phyloP scores from a whole-genome alignment of 92 coral and sea anemone species.

The Epizoanthus illoricatus region DNA sequence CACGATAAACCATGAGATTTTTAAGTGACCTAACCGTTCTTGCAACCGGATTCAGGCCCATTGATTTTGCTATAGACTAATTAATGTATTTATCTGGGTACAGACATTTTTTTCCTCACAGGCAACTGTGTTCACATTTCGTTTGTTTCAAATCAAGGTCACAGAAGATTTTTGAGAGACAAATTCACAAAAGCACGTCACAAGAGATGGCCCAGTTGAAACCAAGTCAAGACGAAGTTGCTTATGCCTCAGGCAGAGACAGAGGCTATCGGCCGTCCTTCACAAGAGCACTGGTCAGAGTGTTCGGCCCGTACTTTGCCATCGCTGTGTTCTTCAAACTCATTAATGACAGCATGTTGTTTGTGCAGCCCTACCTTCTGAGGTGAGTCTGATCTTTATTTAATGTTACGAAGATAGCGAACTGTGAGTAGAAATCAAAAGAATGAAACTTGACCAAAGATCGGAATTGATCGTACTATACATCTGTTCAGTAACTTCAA shows the following conservation, averaged over 20 bases:
- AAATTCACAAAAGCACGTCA: conserved; percentile 7
- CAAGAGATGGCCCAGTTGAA: conserved; percentile 48
- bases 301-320: conserved; percentile 72
- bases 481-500: background rate
- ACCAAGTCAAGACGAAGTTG: conserved; percentile 43
- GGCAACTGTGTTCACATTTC: too few species aligned
- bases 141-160: conserved; percentile 1
- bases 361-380: conserved; percentile 84
- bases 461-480: too few species aligned
- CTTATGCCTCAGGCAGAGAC: conserved; percentile 27
- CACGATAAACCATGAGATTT: too few species aligned
- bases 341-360: conserved; percentile 58
- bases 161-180: background rate
- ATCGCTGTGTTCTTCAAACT: conserved; percentile 66
- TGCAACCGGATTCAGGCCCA: too few species aligned
- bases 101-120: too few species aligned
- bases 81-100: too few species aligned
- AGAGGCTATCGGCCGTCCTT: conserved; percentile 60
- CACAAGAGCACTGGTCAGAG: conserved; percentile 61
- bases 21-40: too few species aligned
- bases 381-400: conserved; percentile 51
- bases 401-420: background rate
- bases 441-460: too few species aligned
- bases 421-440: too few species aligned
- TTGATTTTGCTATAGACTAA: too few species aligned